Conservation (phyloP, 2,797 vertebrate species). For the Amblyopsis hoosieri region DNA sequence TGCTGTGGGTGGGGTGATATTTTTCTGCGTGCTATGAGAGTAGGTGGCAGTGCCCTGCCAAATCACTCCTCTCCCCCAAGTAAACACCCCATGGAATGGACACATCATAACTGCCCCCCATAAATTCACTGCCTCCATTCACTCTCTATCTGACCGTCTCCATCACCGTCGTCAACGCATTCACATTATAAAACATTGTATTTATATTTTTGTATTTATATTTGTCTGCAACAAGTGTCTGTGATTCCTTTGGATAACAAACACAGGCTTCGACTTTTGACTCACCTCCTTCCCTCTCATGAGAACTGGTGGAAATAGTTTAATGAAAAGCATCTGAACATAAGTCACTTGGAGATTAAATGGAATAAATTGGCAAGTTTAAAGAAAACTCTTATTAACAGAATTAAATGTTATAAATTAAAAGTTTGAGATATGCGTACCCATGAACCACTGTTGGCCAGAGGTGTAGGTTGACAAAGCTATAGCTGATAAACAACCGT, state of each 20-base stretch:
- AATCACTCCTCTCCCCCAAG: conserved; percentile 24
- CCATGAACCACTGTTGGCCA: no score
- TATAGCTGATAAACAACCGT: conserved; percentile 20
- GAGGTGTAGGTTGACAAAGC: conserved; percentile 10
- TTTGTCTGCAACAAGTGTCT: neutral
- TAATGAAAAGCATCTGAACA: no score
- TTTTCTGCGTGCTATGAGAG: conserved; percentile 40
- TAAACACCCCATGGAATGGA: conserved; percentile 46
- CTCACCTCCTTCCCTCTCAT: neutral
- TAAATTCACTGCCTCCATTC: conserved; percentile 47
- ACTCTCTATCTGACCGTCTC: conserved; percentile 22
- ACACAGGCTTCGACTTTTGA: neutral
- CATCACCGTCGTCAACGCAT: neutral
- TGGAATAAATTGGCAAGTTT: no score
- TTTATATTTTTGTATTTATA: conserved; percentile 4
- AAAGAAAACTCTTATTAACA: no score
- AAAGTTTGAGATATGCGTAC: no score
- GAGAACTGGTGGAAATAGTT: no score
- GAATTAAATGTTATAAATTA: no score
- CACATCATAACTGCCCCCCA: conserved; percentile 32
- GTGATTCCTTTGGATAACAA: neutral
- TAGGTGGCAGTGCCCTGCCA: conserved; percentile 50
- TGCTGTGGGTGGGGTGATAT: conserved; percentile 27
- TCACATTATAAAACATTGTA: conserved; percentile 9
- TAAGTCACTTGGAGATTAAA: no score